Evolutionary conservation across 2,888 invertebrate species (phyloP).

Genomic region (Volucella inflata): DNA sequence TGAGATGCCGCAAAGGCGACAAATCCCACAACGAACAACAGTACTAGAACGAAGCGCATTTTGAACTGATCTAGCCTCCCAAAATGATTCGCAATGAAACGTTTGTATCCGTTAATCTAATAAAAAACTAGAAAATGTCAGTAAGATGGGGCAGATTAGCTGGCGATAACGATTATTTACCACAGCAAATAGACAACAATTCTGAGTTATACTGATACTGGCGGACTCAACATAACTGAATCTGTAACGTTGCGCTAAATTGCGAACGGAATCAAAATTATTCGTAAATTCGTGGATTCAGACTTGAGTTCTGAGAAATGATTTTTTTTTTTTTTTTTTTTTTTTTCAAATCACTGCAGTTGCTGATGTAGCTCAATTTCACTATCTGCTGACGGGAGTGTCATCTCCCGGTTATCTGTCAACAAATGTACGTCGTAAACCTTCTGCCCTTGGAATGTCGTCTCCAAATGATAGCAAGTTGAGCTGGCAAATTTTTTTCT

Average conservation of each 20-base stretch:
- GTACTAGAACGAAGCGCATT: conserved; percentile 43
- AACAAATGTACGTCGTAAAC: conserved; percentile 36
- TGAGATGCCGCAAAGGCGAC: conserved; percentile 21
- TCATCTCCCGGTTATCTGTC: conserved; percentile 19
- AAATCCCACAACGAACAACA: conserved; percentile 39
- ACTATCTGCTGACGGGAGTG: conserved; percentile 9
- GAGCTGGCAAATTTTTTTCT: neutral
- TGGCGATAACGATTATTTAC: conserved; percentile 14
- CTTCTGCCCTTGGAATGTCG: conserved; percentile 35
- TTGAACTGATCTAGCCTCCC: neutral
- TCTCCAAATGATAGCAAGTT: conserved; percentile 23
- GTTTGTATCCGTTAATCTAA: neutral
- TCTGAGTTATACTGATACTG: conserved; percentile 33
- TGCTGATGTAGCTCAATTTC: neutral
- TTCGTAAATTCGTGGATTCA: neutral
- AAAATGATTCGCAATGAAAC: conserved; percentile 51
- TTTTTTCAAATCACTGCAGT: no score
- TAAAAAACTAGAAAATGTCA: conserved; percentile 33
- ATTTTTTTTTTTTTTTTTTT: no score
- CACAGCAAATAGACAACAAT: neutral
- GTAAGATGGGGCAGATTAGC: neutral
- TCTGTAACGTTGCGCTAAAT: conserved; percentile 29
- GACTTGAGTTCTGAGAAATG: no score
- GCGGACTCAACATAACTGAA: conserved; percentile 34
- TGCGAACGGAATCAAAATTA: conserved; percentile 10